Base-by-base conservation (phyloP, 2,888 invertebrate species). In the Dicycla oo region DNA sequence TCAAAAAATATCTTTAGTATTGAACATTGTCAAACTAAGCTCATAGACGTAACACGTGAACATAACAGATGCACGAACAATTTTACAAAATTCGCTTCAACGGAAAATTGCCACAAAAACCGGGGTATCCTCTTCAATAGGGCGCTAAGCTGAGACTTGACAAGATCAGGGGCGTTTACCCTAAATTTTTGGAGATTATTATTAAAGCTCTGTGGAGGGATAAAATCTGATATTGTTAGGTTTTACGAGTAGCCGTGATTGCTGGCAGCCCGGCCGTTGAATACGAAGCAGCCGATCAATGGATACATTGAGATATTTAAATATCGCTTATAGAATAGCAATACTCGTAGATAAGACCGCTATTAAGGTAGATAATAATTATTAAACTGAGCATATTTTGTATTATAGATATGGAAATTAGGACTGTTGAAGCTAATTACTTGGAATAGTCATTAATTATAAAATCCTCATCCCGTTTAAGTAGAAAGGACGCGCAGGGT, bases 211-310 rank as follows among this genome's bases (percentile, higher is more conserved):
- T 85, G 86, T 80, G 84, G 83, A 81, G 81, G 84, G 87, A 87
- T 88, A 87, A 83, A 89, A 88, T 86, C 86, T 85, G 82, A 83
- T 86, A 86, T 86, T 88, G 87, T 90, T 87, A 84, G 78, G 84
- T 90, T 90, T 90, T 88, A 90, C 85, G 90, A 88, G 82, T 82
- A 82, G 81, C 84, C 88, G 87, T 88, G 89, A 90, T 90, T 86
- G 84, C 87, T 80, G 76, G 77, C 68, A 85, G 70, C 73, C 71
- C 75, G 71, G 64, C 78, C 77, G 78, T 76, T 85, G 82, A 81
- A 84, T 88, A 81, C 80, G 78, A 86, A 88, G 69, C 83, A 86
- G 83, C 80, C 80, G 83, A 86, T 89, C 82, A 85, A 49, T 53
- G 75, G 69, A 80, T 61, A 71, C 68, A 83, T 78, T 75, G 75